These are phyloP conservation scores for Hemiscyllium ocellatum DNA, from an alignment of 2,113 vertebrate genomes.

Conservation along the genomic window DNA sequence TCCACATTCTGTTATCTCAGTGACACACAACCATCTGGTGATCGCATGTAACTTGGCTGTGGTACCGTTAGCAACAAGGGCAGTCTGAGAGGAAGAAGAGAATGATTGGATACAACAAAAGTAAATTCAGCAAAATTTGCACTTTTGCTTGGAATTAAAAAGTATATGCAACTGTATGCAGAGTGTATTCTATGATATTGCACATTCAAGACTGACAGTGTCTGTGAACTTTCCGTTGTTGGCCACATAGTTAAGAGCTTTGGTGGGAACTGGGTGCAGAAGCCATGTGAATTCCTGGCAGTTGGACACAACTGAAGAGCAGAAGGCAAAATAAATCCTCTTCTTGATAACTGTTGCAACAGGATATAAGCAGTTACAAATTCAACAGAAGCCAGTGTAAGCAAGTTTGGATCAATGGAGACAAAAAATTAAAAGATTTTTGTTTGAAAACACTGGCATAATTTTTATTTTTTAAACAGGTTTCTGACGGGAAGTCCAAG, in stretches of 20 bases:
- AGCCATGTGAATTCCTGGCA: neutral
- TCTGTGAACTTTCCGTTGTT: too few relatives aligned
- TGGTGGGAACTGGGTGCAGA: neutral
- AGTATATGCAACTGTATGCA: too few relatives aligned
- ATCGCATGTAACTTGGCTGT: too few relatives aligned
- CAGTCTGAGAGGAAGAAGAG: too few relatives aligned
- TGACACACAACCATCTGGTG: too few relatives aligned
- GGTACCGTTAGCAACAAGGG: too few relatives aligned
- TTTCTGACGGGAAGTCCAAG: neutral
- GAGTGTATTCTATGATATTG: too few relatives aligned
- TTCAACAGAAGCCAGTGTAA: neutral
- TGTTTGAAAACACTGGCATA: neutral
- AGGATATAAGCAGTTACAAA: neutral
- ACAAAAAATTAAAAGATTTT: neutral
- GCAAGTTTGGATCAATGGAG: neutral
- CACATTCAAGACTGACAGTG: too few relatives aligned
- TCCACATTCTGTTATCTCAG: too few relatives aligned
- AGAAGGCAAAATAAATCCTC: neutral
- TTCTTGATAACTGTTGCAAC: neutral
- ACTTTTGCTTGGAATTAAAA: too few relatives aligned
- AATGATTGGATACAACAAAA: too few relatives aligned
- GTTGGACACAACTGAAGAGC: neutral
- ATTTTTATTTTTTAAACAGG: constrained; percentile 11
- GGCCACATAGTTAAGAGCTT: neutral
- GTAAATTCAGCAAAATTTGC: too few relatives aligned